Evolutionary conservation across 2,797 vertebrate species (phyloP).

Genomic region (Graptemys geographica): DNA sequence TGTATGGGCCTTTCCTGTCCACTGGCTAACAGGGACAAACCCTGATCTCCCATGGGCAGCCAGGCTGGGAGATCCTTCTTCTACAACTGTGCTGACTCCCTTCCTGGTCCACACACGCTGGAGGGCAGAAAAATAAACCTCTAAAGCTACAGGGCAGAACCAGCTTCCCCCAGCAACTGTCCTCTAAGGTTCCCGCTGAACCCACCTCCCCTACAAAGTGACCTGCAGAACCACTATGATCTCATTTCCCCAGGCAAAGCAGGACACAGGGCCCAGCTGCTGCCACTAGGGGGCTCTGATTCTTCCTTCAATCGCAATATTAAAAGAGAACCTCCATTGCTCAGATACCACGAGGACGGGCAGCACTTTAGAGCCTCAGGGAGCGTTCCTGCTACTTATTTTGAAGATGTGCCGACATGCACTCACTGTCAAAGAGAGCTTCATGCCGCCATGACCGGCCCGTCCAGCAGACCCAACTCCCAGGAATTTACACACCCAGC

Average conservation of each 20-base stretch:
- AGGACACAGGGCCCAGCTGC: not conserved
- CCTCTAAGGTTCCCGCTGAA: not conserved
- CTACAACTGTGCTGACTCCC: too few relatives aligned
- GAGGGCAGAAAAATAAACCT: accelerated
- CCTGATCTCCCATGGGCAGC: not conserved
- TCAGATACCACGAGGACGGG: not conserved
- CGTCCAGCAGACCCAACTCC: not conserved
- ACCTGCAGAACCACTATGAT: not conserved
- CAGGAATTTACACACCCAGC: not conserved
- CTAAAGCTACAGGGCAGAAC: not conserved
- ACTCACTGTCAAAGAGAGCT: not conserved
- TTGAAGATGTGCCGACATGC: not conserved
- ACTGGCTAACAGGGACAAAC: not conserved
- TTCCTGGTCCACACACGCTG: not conserved
- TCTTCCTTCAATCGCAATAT: not conserved
- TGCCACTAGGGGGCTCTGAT: not conserved
- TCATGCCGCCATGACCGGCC: not conserved
- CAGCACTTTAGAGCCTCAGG: too few relatives aligned
- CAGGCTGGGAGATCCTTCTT: not conserved
- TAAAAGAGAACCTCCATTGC: not conserved
- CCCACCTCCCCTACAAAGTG: too few relatives aligned
- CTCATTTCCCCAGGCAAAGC: not conserved
- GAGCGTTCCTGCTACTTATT: not conserved
- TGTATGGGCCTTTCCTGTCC: not conserved
- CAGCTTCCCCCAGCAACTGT: not conserved